Conservation (phyloP, 2,888 invertebrate species). For the Papilio gigon region DNA sequence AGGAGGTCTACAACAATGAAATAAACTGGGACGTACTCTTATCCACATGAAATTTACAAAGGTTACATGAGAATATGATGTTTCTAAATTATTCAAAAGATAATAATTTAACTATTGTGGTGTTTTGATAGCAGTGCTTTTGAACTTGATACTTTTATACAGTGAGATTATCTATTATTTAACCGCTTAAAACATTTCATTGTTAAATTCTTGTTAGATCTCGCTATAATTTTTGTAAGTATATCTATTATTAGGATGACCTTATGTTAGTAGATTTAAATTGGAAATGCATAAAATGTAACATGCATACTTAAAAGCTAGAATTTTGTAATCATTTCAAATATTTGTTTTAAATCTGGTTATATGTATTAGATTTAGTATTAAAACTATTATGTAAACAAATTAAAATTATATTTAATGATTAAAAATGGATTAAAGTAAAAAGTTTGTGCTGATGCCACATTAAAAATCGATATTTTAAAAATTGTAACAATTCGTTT, state of each 20-base stretch:
- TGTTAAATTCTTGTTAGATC: slow-evolving; percentile 31
- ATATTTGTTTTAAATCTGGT: slow-evolving; percentile 32
- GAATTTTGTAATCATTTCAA: slow-evolving; percentile 28
- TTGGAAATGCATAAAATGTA: slow-evolving; percentile 32
- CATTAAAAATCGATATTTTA: slow-evolving; percentile 19
- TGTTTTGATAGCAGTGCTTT: slow-evolving; percentile 34
- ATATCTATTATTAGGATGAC: slow-evolving; percentile 17
- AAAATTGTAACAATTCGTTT: slow-evolving; percentile 26
- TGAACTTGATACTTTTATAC: slow-evolving; percentile 40
- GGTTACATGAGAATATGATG: not conserved
- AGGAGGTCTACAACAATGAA: slow-evolving; percentile 95
- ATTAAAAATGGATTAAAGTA: slow-evolving; percentile 7
- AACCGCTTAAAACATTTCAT: slow-evolving; percentile 26
- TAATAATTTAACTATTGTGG: slow-evolving; percentile 16
- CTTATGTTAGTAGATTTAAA: slow-evolving; percentile 32
- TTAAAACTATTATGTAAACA: slow-evolving; percentile 2
- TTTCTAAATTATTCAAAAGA: not conserved
- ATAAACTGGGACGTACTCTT: slow-evolving; percentile 88
- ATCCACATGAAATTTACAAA: slow-evolving; percentile 55
- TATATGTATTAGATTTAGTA: slow-evolving; percentile 16
- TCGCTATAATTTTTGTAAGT: slow-evolving; percentile 23
- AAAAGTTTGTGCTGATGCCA: slow-evolving; percentile 3
- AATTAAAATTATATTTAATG: slow-evolving; percentile 28
- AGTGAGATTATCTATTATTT: slow-evolving; percentile 38
- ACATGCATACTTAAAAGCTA: slow-evolving; percentile 32